Conservation (phyloP, 2,113 vertebrate species). For the Vireo altiloquus region DNA sequence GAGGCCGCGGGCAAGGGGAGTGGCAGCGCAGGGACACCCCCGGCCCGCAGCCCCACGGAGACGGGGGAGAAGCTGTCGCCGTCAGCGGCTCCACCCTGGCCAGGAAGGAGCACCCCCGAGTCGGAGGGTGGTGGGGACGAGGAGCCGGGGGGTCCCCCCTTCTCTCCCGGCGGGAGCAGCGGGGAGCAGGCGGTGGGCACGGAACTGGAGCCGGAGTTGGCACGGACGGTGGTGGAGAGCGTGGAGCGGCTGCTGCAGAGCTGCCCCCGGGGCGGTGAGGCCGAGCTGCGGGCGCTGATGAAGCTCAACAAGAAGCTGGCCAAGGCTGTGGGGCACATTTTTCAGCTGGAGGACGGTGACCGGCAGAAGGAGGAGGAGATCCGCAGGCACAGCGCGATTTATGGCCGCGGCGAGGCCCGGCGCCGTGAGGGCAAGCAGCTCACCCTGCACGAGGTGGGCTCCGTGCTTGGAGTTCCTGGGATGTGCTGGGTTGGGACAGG, state of each 20-base stretch:
- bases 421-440: slow-evolving; percentile 93
- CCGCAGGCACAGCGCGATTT: slow-evolving; percentile 93
- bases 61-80: slow-evolving; percentile 88
- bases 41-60: slow-evolving; percentile 86
- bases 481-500: not conserved
- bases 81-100: slow-evolving; percentile 70
- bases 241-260: slow-evolving; percentile 88
- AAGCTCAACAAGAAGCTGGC: slow-evolving; percentile 95
- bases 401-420: slow-evolving; percentile 92
- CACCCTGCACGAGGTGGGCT: slow-evolving; percentile 90
- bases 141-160: slow-evolving; percentile 82
- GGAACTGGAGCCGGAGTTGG: slow-evolving; percentile 82
- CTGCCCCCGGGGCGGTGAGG: slow-evolving; percentile 81
- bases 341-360: slow-evolving; percentile 86
- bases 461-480: accelerated
- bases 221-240: slow-evolving; percentile 82
- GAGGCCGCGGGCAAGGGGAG: slow-evolving; percentile 69
- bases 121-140: slow-evolving; percentile 76
- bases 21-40: slow-evolving; percentile 66
- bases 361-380: slow-evolving; percentile 91
- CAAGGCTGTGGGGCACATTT: slow-evolving; percentile 91
- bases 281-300: slow-evolving; percentile 80
- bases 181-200: not conserved
- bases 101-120: slow-evolving; percentile 86
- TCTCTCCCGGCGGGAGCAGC: slow-evolving; percentile 65